Base-by-base conservation (phyloP, 2,888 invertebrate species). In the Myopa tessellatipennis region DNA sequence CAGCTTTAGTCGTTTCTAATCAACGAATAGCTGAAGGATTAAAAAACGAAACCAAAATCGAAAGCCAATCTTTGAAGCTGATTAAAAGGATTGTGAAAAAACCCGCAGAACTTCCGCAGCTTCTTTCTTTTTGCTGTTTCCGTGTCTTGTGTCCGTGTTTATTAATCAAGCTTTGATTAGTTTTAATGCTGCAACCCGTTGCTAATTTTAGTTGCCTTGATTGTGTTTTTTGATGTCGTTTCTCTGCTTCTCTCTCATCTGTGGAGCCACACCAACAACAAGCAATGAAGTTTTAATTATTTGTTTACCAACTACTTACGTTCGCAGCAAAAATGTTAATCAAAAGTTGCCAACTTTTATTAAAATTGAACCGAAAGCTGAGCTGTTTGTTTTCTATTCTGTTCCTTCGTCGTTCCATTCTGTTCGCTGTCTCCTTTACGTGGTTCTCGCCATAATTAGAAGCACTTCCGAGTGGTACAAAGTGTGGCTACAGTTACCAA, bases 391-490 rank as follows among this genome's bases (percentile, higher is more conserved):
- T 36, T 63, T 26, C 63, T 1, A 34, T 34, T 18, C 36, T 40
- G 16, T 67, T 38, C 10, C 45, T 45, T 45, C 45, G 45, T 10
- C 45, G 2, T 10, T 45, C 45, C 45, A 45, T 45, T 45, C 45
- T 45, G 45, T 45, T 6, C 45, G 6, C 45, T 6, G 10, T 45
- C 45, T 45, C 2, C 3, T 45, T 45, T 45, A 45, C 45, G 10
- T 10, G 45, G 45, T 8, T 45, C 10, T 45, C 45, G 45, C 45
- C 45, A 8, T 73, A 73, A 73, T 73, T 73, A 73, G 61, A 63
- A 73, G 73, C 61, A 60, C 61, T 73, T 63, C 10, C 45, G 45
- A 45, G 45, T 2, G 61, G 73, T 73, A n/a, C n/a, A 73, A 72
- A 73, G 40, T 73, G 38, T 45, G 40, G 45, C 10, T 45, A 45